Evolutionary conservation across 2,797 vertebrate species (phyloP).

Genomic region (Cynodonichthys magdalenae): DNA sequence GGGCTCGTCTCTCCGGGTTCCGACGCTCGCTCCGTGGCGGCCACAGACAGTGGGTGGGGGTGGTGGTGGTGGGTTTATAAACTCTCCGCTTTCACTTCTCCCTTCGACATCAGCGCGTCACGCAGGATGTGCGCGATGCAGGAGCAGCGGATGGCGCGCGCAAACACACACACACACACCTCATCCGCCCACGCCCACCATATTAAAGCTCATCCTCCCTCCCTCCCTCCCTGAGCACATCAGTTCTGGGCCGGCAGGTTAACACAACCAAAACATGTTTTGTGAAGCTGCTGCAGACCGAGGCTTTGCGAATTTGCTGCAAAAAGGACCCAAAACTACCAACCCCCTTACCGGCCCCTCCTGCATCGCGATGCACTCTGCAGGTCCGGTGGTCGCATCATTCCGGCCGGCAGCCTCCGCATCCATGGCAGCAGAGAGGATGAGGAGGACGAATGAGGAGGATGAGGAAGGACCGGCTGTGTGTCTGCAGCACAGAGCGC

Average conservation of each 20-base stretch:
- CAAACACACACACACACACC: conserved; percentile 1
- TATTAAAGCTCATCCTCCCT: conserved; percentile 25
- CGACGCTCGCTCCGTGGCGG: neutral
- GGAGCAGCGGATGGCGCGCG: neutral
- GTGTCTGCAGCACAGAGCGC: conserved; percentile 2
- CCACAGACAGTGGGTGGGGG: conserved; percentile 8
- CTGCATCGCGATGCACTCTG: conserved; percentile 73
- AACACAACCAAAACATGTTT: no score
- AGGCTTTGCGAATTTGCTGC: no score
- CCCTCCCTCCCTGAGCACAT: conserved; percentile 29
- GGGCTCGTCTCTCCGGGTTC: conserved; percentile 12
- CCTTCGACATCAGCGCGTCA: no score
- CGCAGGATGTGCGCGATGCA: no score
- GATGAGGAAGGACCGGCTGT: conserved; percentile 14
- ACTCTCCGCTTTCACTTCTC: no score
- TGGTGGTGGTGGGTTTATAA: no score
- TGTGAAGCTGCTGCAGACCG: no score
- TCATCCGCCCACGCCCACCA: conserved; percentile 3
- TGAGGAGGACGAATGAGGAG: conserved; percentile 1
- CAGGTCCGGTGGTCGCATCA: conserved; percentile 35
- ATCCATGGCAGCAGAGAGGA: conserved; percentile 67
- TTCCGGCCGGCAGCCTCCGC: conserved; percentile 56
- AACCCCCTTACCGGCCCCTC: conserved; percentile 65
- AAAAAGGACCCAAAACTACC: no score
- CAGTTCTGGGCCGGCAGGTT: neutral